Conservation (phyloP, 2,113 vertebrate species). For the Syrrhaptes paradoxus region DNA sequence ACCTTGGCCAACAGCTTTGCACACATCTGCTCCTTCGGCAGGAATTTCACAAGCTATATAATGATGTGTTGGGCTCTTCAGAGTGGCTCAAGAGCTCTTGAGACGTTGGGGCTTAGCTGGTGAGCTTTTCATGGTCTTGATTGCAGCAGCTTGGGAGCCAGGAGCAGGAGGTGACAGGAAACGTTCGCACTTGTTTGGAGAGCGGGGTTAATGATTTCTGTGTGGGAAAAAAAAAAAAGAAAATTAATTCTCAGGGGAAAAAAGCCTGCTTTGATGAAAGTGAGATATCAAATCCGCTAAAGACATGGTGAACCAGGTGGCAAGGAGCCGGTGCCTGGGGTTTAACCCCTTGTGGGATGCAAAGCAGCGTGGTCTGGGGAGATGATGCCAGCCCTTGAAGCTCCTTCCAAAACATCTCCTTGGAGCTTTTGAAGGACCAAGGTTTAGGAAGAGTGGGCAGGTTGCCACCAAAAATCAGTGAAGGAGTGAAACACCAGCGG, state of each 20-base stretch:
- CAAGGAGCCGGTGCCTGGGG: not conserved
- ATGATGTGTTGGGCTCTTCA: constrained; percentile 70
- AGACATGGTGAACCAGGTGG: not conserved
- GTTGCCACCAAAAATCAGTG: too few species aligned
- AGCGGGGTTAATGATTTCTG: constrained; percentile 66
- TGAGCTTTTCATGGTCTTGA: constrained; percentile 73
- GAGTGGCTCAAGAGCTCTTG: constrained; percentile 26
- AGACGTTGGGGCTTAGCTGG: constrained; percentile 69
- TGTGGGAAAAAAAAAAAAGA: constrained; percentile 27
- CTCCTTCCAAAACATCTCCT: not conserved
- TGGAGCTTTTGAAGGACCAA: not conserved
- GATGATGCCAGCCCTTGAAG: rapidly evolving
- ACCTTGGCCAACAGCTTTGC: not conserved
- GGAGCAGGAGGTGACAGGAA: constrained; percentile 70
- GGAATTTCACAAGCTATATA: constrained; percentile 60
- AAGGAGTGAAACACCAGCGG: not conserved
- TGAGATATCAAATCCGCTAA: constrained; percentile 53
- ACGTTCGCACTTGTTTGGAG: constrained; percentile 71
- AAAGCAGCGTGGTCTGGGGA: not conserved
- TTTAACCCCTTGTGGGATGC: not conserved
- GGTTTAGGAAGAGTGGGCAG: not conserved
- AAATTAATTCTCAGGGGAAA: constrained; percentile 59
- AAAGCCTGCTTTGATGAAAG: constrained; percentile 2
- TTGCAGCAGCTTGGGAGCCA: constrained; percentile 61
- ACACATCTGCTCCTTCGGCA: constrained; percentile 41